Base-by-base conservation (phyloP, 2,113 vertebrate species). In the Glaucomys volans region DNA sequence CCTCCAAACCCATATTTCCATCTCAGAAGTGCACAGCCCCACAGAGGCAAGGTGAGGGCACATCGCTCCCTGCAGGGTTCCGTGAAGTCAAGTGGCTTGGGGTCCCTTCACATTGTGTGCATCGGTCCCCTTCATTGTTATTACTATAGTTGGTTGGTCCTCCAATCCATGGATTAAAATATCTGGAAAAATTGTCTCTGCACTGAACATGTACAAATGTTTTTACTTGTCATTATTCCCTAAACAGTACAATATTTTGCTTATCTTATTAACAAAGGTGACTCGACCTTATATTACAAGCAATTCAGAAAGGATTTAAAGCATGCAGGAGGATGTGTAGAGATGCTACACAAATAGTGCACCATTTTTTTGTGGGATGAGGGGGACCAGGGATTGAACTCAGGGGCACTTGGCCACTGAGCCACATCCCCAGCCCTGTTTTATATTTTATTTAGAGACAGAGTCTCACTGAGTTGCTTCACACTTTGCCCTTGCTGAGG, bases 31-130 rank as follows among this genome's bases (percentile, higher is more conserved):
- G 26, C 54, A 87, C 30, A 74, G 32, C n/a, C 32, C 12, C 3
- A 16, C 37, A 2, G 37, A 4, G 35, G 5, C 37, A 50, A 75
- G 40, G 3, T 42, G 40, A 40, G 20, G 22, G 7, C 26, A 30
- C 4, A 17, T 28, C 47, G 8, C 67, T 28, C 4, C 12, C 7
- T n/a, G 5, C 64, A 3, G 6, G 6, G 3, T n/a, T 24, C 28
- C 47, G 42, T 50, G 64, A 28, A 42, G 4, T 42, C 64, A 12
- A 5, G n/a, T 24, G 52, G 66, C 54, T 52, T n/a, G 28, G 44
- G 59, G 28, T n/a, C 35, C 16, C 18, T 69, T 59, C 22, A 2
- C 50, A 22, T n/a, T 16, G 20, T 47, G 8, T 35, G 13, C n/a
- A 28, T 26, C 32, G 3, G 35, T 83, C 14, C 76, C 35, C 28